Evolutionary conservation across 2,113 vertebrate species (phyloP).

Genomic region (Eulacestoma nigropectus): DNA sequence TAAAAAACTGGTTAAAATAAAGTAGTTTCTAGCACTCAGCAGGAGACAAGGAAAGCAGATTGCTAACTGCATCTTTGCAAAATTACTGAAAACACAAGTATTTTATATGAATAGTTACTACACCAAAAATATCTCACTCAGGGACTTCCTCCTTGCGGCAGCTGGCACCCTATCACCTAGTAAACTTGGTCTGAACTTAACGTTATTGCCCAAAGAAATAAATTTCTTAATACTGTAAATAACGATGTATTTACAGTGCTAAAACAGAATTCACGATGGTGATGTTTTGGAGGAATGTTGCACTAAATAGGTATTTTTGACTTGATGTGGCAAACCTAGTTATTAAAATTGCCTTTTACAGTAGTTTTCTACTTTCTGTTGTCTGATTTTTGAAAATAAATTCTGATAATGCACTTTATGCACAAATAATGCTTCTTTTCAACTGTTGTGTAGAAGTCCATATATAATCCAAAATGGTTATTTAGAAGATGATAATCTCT

Average conservation of each 20-base stretch:
- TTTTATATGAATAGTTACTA: neutral
- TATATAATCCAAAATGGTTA: neutral
- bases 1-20: neutral
- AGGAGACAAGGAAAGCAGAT: neutral
- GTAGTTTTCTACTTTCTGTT: neutral
- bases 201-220: neutral
- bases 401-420: neutral
- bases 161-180: neutral
- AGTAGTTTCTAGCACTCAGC: neutral
- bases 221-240: neutral
- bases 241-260: neutral
- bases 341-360: neutral
- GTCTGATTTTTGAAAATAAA: neutral
- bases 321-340: neutral
- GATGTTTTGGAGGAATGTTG: neutral
- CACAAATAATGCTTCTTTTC: accelerated
- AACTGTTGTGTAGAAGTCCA: neutral
- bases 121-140: neutral
- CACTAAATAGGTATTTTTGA: neutral
- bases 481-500: neutral
- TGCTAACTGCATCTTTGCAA: neutral
- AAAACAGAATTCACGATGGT: neutral
- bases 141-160: neutral
- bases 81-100: neutral
- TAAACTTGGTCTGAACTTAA: neutral